Evolutionary conservation across 2,888 invertebrate species (phyloP).

Genomic region (Anodontia alba): DNA sequence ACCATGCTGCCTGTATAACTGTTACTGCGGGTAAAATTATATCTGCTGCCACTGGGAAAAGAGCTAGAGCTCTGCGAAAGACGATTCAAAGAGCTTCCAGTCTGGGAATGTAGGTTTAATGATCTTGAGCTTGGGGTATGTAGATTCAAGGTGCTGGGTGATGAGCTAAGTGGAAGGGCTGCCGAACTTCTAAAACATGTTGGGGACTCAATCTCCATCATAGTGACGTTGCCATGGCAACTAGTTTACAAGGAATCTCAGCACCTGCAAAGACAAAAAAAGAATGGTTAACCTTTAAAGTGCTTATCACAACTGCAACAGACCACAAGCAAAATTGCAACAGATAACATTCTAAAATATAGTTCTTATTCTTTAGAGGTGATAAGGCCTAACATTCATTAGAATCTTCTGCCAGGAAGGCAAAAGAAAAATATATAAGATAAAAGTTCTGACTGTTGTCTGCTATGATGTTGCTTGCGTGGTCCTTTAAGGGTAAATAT

Average conservation of each 20-base stretch:
- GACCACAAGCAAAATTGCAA: not conserved
- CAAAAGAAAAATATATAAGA: too few relatives aligned
- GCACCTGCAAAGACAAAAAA: conserved; percentile 35
- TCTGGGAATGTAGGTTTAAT: conserved; percentile 18
- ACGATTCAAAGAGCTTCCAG: conserved; percentile 24
- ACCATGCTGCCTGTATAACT: conserved; percentile 65
- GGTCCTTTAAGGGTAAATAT: too few relatives aligned
- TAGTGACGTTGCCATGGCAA: conserved; percentile 57
- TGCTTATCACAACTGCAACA: too few relatives aligned
- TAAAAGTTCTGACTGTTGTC: too few relatives aligned
- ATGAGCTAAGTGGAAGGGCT: conserved; percentile 54
- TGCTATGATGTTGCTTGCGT: too few relatives aligned
- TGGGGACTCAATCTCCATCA: conserved; percentile 69
- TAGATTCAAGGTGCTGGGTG: conserved; percentile 36
- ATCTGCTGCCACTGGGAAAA: conserved; percentile 32
- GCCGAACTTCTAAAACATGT: conserved; percentile 60
- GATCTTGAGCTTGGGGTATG: conserved; percentile 18
- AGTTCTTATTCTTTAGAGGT: too few relatives aligned
- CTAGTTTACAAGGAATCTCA: not conserved
- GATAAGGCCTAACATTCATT: too few relatives aligned
- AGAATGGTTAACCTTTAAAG: too few relatives aligned
- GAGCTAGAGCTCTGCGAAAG: conserved; percentile 1
- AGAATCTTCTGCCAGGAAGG: too few relatives aligned
- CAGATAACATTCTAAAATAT: too few relatives aligned
- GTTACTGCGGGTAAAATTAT: conserved; percentile 50